Evolutionary conservation across 2,113 vertebrate species (phyloP).

Genomic region (Pelobates fuscus): DNA sequence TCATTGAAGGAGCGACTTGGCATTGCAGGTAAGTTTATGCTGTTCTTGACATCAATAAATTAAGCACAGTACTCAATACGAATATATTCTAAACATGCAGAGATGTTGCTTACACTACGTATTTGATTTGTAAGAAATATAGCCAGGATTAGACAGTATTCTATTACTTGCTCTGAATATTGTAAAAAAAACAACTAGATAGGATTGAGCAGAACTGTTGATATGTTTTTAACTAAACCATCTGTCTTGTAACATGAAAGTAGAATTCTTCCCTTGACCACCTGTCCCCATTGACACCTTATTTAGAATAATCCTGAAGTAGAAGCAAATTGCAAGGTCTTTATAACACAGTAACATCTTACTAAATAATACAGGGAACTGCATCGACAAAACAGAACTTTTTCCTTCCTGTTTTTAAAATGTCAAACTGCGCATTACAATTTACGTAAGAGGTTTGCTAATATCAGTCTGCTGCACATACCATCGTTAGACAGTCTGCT

Average conservation of each 20-base stretch:
- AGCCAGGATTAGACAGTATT: constrained; percentile 7
- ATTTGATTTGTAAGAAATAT: too few relatives aligned
- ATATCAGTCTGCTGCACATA: background rate
- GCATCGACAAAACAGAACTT: background rate
- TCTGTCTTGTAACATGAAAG: constrained; percentile 4
- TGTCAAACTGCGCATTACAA: background rate
- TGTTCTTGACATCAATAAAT: too few relatives aligned
- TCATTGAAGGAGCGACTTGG: too few relatives aligned
- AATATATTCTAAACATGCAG: too few relatives aligned
- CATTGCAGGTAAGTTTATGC: too few relatives aligned
- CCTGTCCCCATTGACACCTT: constrained; percentile 18
- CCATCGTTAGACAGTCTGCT: background rate
- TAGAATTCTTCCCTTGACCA: constrained; percentile 4
- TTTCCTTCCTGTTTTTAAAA: constrained; percentile 17
- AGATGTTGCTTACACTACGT: too few relatives aligned
- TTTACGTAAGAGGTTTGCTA: constrained; percentile 1
- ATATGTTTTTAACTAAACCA: too few relatives aligned
- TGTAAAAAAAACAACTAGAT: too few relatives aligned
- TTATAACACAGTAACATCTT: constrained; percentile 38
- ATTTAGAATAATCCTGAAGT: constrained; percentile 47
- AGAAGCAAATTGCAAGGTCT: constrained; percentile 53
- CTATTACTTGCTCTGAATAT: too few relatives aligned
- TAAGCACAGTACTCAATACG: too few relatives aligned
- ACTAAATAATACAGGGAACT: constrained; percentile 41
- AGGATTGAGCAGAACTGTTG: background rate